phyloP scores from a whole-genome alignment of 2,797 vertebrate genomes.

The Apodemus agrarius region DNA sequence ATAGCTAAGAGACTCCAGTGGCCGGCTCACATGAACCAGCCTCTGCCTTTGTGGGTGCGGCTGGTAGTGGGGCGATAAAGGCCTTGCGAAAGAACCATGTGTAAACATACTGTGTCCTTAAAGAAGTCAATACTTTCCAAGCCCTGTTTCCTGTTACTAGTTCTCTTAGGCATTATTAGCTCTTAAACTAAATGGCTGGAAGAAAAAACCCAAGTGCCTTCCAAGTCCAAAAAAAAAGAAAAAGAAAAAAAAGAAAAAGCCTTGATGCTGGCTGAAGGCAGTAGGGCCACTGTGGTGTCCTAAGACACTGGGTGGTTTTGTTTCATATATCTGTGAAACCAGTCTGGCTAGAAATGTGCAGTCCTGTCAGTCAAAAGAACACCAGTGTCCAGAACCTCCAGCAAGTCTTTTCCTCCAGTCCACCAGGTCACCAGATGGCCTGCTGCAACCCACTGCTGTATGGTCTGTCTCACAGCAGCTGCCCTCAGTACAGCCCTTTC shows the following conservation, averaged over 20 bases:
- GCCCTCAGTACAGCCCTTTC: not conserved
- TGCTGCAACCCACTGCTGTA: not conserved
- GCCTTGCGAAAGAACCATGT: not conserved
- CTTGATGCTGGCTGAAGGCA: not conserved
- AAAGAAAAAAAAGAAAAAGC: not conserved
- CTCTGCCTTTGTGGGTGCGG: not conserved
- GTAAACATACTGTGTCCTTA: not conserved
- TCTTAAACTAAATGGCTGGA: not conserved
- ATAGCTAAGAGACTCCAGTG: not conserved
- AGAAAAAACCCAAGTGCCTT: slow-evolving; percentile 3
- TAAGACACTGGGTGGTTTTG: accelerated
- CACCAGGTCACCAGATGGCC: not conserved
- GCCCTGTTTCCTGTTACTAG: not conserved
- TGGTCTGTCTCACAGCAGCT: not conserved
- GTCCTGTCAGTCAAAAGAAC: not conserved
- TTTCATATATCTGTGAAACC: not conserved
- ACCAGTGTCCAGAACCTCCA: not conserved
- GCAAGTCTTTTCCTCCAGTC: not conserved
- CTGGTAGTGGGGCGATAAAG: not conserved
- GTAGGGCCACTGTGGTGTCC: not conserved
- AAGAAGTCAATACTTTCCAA: not conserved
- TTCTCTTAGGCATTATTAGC: not conserved
- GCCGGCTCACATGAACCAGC: not conserved
- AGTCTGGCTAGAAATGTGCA: not conserved
- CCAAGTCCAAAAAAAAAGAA: not conserved